Base-by-base conservation (phyloP, 2,797 vertebrate species). In the Neopelma chrysocephalum region DNA sequence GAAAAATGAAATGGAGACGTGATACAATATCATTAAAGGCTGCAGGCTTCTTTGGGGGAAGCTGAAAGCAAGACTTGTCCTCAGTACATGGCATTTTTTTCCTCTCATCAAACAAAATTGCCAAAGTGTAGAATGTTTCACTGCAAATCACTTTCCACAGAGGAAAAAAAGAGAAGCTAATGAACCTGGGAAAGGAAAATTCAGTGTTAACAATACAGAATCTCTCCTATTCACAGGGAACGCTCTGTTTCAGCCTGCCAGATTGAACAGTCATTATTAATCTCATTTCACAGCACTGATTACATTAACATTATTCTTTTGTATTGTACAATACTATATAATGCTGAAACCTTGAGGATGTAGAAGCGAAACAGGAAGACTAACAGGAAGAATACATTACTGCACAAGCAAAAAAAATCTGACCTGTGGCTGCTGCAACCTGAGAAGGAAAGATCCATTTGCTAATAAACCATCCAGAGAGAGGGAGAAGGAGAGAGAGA, bases 221-320 rank as follows among this genome's bases (percentile, higher is more conserved):
- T 42, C 36, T 77, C 61, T 84, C 43, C 36, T 58, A 15, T 71
- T 80, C 82, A 71, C 31, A 38, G 84, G 31, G 34, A 94, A 50
- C 9, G 6, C 48, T 69, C 43, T 43, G 14, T 77, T 95, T 82
- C 64, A 90, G 23, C 32, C 62, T 48, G 61, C 32, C 66, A 82
- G 51, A 79, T 9, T 87, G 81, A 90, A 62, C 23, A 79, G 53
- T n/a, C 80, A n/a, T 81, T 90, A 88, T 81, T 90, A 81, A 95
- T 70, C 60, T 68, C 32, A 84, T 93, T 89, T 82, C 45, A 73
- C 31, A 89, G 66, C n/a, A 50, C 48, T 77, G 87, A 94, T 93
- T 87, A 23, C 57, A 80, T 90, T 77, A 94, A 70, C 47, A 71
- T 73, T 89, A 57, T 89, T 80, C 26, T 80, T 91, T 81, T 69